Evolutionary conservation across 2,888 invertebrate species (phyloP).

Genomic region (Drosophila prolongata): DNA sequence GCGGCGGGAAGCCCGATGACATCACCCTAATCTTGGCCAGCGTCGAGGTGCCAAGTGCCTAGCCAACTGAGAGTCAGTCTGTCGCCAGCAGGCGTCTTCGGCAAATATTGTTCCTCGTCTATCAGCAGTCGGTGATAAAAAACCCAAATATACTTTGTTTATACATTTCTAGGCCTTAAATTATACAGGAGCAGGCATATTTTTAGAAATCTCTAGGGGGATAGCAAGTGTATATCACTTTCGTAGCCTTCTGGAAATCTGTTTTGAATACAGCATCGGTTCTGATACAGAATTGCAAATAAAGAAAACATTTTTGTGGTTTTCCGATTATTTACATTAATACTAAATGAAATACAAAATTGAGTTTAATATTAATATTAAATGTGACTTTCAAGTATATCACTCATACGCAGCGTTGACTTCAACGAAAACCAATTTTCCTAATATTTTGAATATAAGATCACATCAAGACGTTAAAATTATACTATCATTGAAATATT

Average conservation of each 20-base stretch:
- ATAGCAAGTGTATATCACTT: not conserved
- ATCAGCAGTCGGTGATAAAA: conserved; percentile 31
- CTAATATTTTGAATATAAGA: not conserved
- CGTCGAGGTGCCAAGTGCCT: conserved; percentile 36
- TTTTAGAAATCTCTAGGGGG: not conserved
- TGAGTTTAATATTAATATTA: too few species aligned
- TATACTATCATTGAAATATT: too few species aligned
- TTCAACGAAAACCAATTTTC: not conserved
- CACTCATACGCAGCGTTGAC: conserved; percentile 1
- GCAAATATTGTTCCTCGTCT: conserved; percentile 32
- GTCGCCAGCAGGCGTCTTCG: conserved; percentile 1
- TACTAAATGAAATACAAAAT: too few species aligned
- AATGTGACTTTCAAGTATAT: not conserved
- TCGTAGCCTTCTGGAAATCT: not conserved
- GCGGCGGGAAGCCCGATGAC: conserved; percentile 65
- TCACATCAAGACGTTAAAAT: too few species aligned
- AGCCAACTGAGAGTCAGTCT: not conserved
- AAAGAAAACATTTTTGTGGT: too few species aligned
- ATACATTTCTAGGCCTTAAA: not conserved
- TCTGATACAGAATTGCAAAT: too few species aligned
- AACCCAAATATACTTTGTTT: conserved; percentile 11
- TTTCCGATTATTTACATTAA: too few species aligned
- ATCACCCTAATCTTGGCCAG: conserved; percentile 67
- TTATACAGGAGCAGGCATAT: not conserved
- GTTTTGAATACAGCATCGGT: not conserved